Evolutionary conservation across 2,888 invertebrate species (phyloP).

Genomic region (Megastigmus dorsalis): DNA sequence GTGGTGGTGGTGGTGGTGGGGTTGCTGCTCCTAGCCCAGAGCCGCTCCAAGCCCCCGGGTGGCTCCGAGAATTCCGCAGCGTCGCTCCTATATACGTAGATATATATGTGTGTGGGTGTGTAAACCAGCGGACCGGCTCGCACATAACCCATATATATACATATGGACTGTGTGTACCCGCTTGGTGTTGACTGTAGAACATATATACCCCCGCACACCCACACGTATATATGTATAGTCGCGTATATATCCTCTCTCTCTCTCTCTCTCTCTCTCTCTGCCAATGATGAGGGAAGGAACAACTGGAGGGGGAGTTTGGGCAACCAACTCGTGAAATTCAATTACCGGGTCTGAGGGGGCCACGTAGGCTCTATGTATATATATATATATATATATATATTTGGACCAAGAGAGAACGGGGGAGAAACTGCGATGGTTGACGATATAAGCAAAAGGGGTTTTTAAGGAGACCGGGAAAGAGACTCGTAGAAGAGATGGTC

Average conservation of each 20-base stretch:
- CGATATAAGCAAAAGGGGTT: constrained; percentile 40
- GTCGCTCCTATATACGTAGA: constrained; percentile 62
- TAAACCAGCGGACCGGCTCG: neutral
- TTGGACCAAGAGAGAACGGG: neutral
- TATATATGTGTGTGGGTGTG: neutral
- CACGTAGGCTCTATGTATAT: neutral
- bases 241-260: too few relatives aligned
- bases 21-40: too few relatives aligned
- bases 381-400: constrained; percentile 35
- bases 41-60: too few relatives aligned
- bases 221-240: too few relatives aligned
- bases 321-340: constrained; percentile 75
- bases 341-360: constrained; percentile 69
- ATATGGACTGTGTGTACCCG: neutral
- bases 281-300: neutral
- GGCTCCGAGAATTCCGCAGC: too few relatives aligned
- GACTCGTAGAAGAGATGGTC: neutral
- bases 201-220: neutral
- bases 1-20: constrained; percentile 15
- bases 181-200: neutral
- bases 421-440: constrained; percentile 1
- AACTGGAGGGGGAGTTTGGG: constrained; percentile 64
- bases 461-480: neutral
- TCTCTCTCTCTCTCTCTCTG: too few relatives aligned
- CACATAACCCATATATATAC: neutral